These are phyloP conservation scores for Stomorhina lunata DNA, from an alignment of 2,888 invertebrate species.

Conservation along the genomic window DNA sequence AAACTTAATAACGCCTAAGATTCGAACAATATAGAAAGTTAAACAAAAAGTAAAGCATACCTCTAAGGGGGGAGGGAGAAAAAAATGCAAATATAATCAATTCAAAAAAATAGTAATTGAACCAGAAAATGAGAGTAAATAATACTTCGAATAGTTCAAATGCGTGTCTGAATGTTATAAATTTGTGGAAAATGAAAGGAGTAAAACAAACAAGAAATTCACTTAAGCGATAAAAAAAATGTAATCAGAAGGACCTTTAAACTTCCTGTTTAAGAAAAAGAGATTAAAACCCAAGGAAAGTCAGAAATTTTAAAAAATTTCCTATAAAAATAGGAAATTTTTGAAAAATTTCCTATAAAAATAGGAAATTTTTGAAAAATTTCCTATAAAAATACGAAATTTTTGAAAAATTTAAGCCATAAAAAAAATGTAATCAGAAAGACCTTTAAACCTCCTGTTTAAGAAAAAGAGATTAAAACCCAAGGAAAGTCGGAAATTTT, in stretches of 20 bases:
- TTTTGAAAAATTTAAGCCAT: too few relatives aligned
- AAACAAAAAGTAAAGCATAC: not conserved
- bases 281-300: not conserved
- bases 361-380: too few relatives aligned
- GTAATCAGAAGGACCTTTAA: conserved; percentile 40
- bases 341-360: too few relatives aligned
- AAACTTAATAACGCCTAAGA: not conserved
- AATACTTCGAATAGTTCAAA: conserved; percentile 12
- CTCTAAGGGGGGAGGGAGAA: not conserved
- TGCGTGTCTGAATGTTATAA: conserved; percentile 53
- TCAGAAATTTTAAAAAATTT: not conserved
- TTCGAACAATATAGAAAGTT: not conserved
- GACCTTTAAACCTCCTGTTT: too few relatives aligned
- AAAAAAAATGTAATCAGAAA: too few relatives aligned
- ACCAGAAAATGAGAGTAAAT: not conserved
- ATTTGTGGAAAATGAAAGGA: not conserved
- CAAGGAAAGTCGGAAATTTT: too few relatives aligned
- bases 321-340: too few relatives aligned
- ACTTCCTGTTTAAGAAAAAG: not conserved
- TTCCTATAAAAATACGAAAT: too few relatives aligned
- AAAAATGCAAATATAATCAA: not conserved
- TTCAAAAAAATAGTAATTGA: not conserved
- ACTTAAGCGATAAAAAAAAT: conserved; percentile 27
- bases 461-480: too few relatives aligned
- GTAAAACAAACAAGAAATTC: not conserved